Base-by-base conservation (phyloP, 2,888 invertebrate genomes). In the Opisthograptis luteolata region DNA sequence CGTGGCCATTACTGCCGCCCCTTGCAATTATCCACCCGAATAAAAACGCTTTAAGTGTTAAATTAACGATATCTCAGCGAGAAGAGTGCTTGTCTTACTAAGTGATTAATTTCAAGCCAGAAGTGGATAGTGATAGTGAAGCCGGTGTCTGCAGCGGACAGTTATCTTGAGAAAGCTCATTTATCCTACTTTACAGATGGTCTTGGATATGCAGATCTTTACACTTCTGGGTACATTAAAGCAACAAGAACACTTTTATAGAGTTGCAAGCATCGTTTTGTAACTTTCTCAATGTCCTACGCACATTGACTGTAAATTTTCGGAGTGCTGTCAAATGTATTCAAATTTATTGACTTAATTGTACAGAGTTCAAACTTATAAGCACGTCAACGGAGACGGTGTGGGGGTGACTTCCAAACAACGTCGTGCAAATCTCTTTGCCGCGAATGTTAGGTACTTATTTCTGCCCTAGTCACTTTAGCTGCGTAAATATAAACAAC, bases 31-130 rank as follows among this genome's bases (percentile, higher is more conserved):
- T 87, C 84, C 84, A 84, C 82, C 81, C 81, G 87, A 86, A 87
- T 87, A 87, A 87, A 87, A 88, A 87, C 87, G 82, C 84, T 87
- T 86, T 86, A 87, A 87, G 86, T 87, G 87, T 87, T 87, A 87
- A 88, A 86, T 87, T 86, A 87, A 87, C 87, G 87, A 85, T 87
- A 87, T 87, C 85, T 87, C 82, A 76, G 76, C 71, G 73, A 73
- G 76, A 78, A 73, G 75, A 77, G 79, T 76, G 78, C 82, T 81
- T 81, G 81, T 82, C 84, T 73, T 71, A 79, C 78, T 79, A 80
- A 83, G 86, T 84, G 84, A 87, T 86, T 85, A 85, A 87, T 86
- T 75, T 77, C 68, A 74, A 70, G 67, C 65, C 68, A 67, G 71
- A 68, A 52, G 55, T 47, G 55, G 47, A 56, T 58, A 59, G 58